phyloP scores from a whole-genome alignment of 1,140 invertebrate species.

The Paramacrobiotus metropolitanus region DNA sequence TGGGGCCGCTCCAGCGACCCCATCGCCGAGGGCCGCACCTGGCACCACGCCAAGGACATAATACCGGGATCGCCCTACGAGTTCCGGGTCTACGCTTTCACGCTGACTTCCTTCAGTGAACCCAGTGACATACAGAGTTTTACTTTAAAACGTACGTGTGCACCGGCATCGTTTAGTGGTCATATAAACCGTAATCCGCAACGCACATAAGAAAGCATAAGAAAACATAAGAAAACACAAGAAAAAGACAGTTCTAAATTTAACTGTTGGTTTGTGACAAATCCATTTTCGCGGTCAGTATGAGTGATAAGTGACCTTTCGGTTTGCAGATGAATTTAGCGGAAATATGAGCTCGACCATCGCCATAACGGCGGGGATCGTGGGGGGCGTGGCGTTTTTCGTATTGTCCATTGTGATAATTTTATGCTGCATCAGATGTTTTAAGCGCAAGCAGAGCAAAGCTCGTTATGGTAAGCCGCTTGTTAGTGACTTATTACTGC shows the following conservation, averaged over 20 bases:
- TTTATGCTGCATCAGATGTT: background rate
- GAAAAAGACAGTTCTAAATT: too few species aligned
- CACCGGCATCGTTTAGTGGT: too few species aligned
- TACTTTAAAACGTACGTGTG: background rate
- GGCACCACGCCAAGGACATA: background rate
- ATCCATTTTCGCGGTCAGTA: too few species aligned
- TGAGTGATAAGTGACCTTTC: too few species aligned
- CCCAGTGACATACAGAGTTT: background rate
- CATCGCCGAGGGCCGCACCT: background rate
- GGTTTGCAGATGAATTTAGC: background rate
- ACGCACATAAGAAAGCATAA: background rate
- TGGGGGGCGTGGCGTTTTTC: background rate
- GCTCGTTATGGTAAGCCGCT: too few species aligned
- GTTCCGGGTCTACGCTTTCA: background rate
- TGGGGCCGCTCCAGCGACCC: background rate
- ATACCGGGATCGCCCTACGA: background rate
- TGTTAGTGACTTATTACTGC: too few species aligned
- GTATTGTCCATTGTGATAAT: background rate
- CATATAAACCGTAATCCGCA: background rate
- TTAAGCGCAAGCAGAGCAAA: too few species aligned
- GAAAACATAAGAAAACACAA: too few species aligned
- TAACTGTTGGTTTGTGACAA: too few species aligned
- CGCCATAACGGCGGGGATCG: background rate
- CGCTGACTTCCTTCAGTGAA: background rate
- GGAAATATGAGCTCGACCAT: background rate